Evolutionary conservation across 2,113 vertebrate species (phyloP).

Genomic region (Leptocoma aspasia): DNA sequence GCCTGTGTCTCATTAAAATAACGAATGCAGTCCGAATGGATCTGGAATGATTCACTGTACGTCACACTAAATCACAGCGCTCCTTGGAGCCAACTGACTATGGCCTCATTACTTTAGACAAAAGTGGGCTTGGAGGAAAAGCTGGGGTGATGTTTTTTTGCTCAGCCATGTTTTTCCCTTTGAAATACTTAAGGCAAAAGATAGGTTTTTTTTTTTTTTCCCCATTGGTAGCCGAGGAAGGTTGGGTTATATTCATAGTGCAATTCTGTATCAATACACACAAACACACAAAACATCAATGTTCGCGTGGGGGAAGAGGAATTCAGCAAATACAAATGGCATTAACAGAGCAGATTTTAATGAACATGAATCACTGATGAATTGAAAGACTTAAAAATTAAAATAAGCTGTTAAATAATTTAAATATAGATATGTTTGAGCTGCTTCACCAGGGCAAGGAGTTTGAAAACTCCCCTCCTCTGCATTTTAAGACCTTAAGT

Average conservation of each 20-base stretch:
- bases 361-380: neutral
- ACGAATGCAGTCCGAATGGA: conserved; percentile 64
- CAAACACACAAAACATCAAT: neutral
- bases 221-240: neutral
- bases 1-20: conserved; percentile 75
- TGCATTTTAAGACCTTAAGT: neutral
- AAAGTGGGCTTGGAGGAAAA: conserved; percentile 77
- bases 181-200: conserved; percentile 31
- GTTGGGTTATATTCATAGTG: neutral
- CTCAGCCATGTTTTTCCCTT: neutral
- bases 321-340: neutral
- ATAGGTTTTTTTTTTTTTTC: neutral
- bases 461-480: neutral
- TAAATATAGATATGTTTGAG: neutral
- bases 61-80: conserved; percentile 83
- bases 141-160: conserved; percentile 59
- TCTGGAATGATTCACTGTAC: conserved; percentile 70
- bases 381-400: neutral
- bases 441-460: neutral
- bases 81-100: conserved; percentile 77
- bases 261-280: accelerated
- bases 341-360: neutral
- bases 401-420: neutral
- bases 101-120: conserved; percentile 83
- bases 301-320: neutral